These are phyloP conservation scores for Schizopygopsis pylzovi DNA, from an alignment of 2,797 vertebrate species.

Conservation along the genomic window DNA sequence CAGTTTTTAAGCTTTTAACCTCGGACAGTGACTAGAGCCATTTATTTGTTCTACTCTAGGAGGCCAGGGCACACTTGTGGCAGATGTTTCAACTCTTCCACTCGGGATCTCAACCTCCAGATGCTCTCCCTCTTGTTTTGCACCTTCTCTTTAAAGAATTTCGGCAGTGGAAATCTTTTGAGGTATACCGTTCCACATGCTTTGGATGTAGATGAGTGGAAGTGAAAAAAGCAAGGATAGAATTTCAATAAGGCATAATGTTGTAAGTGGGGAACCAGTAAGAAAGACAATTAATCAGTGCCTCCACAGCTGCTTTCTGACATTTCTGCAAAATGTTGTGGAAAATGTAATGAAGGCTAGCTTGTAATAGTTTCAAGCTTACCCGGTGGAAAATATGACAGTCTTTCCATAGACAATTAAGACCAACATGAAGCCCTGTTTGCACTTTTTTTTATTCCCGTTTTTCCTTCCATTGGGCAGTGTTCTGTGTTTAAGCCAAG, in stretches of 20 bases:
- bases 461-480: conserved; percentile 69
- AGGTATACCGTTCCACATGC: conserved; percentile 66
- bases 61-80: conserved; percentile 36
- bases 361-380: conserved; percentile 81
- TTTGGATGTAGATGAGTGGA: conserved; percentile 59
- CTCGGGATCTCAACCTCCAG: conserved; percentile 10
- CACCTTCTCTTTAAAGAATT: conserved; percentile 44
- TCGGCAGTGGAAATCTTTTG: conserved; percentile 57
- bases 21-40: conserved; percentile 50
- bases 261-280: conserved; percentile 62
- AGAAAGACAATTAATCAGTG: conserved; percentile 81
- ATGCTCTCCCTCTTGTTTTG: conserved; percentile 49
- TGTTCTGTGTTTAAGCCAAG: conserved; percentile 71
- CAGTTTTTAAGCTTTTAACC: conserved; percentile 54
- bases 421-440: conserved; percentile 78
- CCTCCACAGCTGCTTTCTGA: conserved; percentile 85
- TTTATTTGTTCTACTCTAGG: conserved; percentile 57
- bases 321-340: conserved; percentile 89
- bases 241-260: conserved; percentile 53
- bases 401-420: conserved; percentile 87
- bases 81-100: conserved; percentile 55
- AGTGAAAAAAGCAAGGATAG: conserved; percentile 13
- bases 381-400: conserved; percentile 87
- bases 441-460: conserved; percentile 55
- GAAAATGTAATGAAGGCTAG: conserved; percentile 88